phyloP scores from a whole-genome alignment of 2,797 vertebrate species.

The Buphagus erythrorhynchus region DNA sequence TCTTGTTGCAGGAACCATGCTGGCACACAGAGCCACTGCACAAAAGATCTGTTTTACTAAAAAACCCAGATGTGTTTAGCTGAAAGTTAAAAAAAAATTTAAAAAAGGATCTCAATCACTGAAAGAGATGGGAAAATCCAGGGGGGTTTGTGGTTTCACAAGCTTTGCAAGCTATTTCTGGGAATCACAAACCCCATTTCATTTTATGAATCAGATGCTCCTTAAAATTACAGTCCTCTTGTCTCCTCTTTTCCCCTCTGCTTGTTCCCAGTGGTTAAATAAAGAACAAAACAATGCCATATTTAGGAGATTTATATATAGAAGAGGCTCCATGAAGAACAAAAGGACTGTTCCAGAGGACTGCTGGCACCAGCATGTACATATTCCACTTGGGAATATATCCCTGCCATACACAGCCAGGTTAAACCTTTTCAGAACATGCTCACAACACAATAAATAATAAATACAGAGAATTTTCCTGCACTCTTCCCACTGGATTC shows the following conservation, averaged over 20 bases:
- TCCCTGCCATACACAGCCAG: neutral
- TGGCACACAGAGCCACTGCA: constrained; percentile 6
- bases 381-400: neutral
- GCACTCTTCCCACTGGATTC: neutral
- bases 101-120: neutral
- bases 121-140: constrained; percentile 12
- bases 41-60: constrained; percentile 10
- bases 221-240: neutral
- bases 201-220: constrained; percentile 14
- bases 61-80: constrained; percentile 18
- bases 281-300: constrained; percentile 27
- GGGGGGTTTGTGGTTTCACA: constrained; percentile 9
- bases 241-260: neutral
- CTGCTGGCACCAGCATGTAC: neutral
- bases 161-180: constrained; percentile 14
- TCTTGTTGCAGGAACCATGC: neutral
- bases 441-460: neutral
- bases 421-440: neutral
- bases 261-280: neutral
- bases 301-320: neutral
- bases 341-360: neutral
- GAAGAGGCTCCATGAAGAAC: neutral
- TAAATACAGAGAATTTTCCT: neutral
- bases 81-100: neutral
- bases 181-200: constrained; percentile 17